A percentile compares a stretch with the other conserved stretches of the same genome.
phyloP scores from a whole-genome alignment of 2,797 vertebrate genomes.

The Lindbergichthys nudifrons region DNA sequence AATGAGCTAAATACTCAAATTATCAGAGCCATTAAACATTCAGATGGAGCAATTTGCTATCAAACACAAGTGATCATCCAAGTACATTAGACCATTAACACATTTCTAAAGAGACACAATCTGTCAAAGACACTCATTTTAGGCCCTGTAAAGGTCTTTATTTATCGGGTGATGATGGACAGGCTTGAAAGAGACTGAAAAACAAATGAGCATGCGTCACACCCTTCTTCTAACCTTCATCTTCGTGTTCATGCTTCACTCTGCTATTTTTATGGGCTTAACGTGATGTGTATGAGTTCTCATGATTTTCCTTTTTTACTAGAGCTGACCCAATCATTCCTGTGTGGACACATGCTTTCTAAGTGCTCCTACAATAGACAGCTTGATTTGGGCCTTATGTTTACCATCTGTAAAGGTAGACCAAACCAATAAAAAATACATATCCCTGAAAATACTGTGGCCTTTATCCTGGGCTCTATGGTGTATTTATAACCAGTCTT shows the following conservation, averaged over 20 bases:
- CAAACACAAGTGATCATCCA: conserved; percentile 80
- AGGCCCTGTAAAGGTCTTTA: conserved; percentile 76
- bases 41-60: conserved; percentile 78
- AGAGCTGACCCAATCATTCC: conserved; percentile 38
- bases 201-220: conserved; percentile 22
- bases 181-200: conserved; percentile 48
- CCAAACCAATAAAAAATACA: conserved; percentile 77
- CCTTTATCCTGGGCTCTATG: conserved; percentile 56
- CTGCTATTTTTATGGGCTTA: conserved; percentile 31
- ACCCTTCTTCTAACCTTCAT: conserved; percentile 37
- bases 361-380: conserved; percentile 70
- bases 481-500: conserved; percentile 75
- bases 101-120: conserved; percentile 83
- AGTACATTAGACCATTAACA: conserved; percentile 82
- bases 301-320: not conserved
- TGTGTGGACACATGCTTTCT: conserved; percentile 56
- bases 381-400: conserved; percentile 64
- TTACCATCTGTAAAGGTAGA: conserved; percentile 64
- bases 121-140: conserved; percentile 85
- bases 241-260: conserved; percentile 20
- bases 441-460: conserved; percentile 73
- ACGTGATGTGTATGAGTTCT: conserved; percentile 21
- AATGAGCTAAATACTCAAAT: conserved; percentile 79
- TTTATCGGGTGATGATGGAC: conserved; percentile 69
- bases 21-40: conserved; percentile 82